Evolutionary conservation across 2,113 vertebrate genomes (phyloP).

Genomic region (Okapia johnstoni): DNA sequence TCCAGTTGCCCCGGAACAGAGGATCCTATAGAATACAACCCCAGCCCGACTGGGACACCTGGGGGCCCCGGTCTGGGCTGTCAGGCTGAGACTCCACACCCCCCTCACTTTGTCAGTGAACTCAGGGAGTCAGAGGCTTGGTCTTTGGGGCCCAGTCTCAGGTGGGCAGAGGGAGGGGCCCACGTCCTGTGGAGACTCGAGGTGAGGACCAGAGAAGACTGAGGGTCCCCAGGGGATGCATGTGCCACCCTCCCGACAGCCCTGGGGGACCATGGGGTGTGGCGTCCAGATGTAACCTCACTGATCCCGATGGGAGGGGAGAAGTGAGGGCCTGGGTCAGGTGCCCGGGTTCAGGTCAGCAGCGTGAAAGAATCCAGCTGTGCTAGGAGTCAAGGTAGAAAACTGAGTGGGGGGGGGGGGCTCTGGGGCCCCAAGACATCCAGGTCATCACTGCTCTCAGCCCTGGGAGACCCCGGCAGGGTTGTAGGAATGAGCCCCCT

Average conservation of each 20-base stretch:
- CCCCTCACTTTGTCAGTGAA: neutral
- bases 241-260: rapidly evolving
- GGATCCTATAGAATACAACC: neutral
- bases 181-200: rapidly evolving
- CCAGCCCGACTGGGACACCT: neutral
- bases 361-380: neutral
- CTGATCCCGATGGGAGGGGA: neutral
- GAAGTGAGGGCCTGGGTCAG: neutral
- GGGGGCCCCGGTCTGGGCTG: neutral
- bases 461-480: neutral
- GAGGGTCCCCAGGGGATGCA: neutral
- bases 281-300: neutral
- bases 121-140: neutral
- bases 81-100: neutral
- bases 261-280: neutral
- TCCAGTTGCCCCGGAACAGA: neutral
- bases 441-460: neutral
- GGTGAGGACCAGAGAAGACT: neutral
- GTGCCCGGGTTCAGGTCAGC: neutral
- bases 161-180: neutral
- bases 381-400: neutral
- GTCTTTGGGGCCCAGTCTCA: neutral
- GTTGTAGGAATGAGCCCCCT: neutral
- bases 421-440: neutral
- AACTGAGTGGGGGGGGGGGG: rapidly evolving